phyloP scores from a whole-genome alignment of 2,113 vertebrate species.

The Hippocampus barbouri region DNA sequence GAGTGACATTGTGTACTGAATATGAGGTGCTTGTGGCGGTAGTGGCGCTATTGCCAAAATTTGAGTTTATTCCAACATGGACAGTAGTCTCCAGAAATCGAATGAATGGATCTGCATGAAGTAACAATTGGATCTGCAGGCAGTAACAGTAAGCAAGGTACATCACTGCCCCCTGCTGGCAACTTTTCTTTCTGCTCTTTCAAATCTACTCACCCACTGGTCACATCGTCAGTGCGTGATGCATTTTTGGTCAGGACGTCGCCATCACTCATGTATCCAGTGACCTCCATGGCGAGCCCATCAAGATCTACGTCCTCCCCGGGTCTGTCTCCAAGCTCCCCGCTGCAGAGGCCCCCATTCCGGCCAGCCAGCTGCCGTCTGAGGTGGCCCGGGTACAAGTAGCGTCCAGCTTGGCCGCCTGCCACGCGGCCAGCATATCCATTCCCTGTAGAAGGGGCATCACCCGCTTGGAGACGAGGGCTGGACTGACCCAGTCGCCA shows the following conservation, averaged over 20 bases:
- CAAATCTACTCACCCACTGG: slow-evolving; percentile 81
- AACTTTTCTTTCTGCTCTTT: too few relatives aligned
- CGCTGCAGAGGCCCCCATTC: slow-evolving; percentile 75
- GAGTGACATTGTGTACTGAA: background rate
- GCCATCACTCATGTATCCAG: slow-evolving; percentile 96
- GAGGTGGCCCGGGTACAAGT: slow-evolving; percentile 81
- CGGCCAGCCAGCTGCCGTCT: slow-evolving; percentile 83
- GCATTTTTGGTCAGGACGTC: slow-evolving; percentile 92
- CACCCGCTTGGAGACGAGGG: slow-evolving; percentile 93
- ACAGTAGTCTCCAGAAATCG: slow-evolving; percentile 18
- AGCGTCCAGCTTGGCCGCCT: slow-evolving; percentile 75
- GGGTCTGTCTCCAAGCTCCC: slow-evolving; percentile 77
- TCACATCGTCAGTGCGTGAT: slow-evolving; percentile 84
- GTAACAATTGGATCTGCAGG: background rate
- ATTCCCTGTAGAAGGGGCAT: slow-evolving; percentile 86
- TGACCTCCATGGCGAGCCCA: slow-evolving; percentile 80
- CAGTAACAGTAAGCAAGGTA: background rate
- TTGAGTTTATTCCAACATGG: slow-evolving; percentile 46
- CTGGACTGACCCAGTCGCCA: slow-evolving; percentile 94
- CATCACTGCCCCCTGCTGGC: slow-evolving; percentile 56
- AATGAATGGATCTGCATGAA: background rate
- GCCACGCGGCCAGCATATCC: slow-evolving; percentile 78
- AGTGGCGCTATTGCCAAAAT: slow-evolving; percentile 16
- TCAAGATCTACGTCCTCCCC: slow-evolving; percentile 81
- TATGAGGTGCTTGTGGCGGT: background rate